phyloP scores from a whole-genome alignment of 1,140 invertebrate genomes.

The Pogonognathellus flavescens region DNA sequence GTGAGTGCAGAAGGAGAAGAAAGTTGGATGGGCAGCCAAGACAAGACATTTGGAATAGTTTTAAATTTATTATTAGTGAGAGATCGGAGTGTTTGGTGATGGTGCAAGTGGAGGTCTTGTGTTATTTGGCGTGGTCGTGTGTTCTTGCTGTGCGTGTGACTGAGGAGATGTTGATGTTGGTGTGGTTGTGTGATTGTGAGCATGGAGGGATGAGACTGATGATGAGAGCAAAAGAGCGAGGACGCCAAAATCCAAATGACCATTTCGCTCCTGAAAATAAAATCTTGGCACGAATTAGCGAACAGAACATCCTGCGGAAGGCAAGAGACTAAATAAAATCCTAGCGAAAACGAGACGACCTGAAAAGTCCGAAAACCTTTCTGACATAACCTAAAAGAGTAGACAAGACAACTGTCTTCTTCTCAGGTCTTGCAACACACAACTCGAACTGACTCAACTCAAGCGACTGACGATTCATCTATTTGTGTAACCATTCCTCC shows the following conservation, averaged over 20 bases:
- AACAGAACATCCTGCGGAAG: constrained; percentile 31
- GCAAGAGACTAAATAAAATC: constrained; percentile 48
- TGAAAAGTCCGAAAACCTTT: constrained; percentile 39
- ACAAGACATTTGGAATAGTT: too few relatives aligned
- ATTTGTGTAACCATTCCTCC: too few relatives aligned
- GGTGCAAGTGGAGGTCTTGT: too few relatives aligned
- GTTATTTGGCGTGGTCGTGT: too few relatives aligned
- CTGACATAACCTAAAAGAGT: constrained; percentile 36
- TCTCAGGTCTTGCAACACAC: too few relatives aligned
- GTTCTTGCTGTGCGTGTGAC: too few relatives aligned
- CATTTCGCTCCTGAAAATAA: constrained; percentile 50
- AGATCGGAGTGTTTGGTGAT: too few relatives aligned
- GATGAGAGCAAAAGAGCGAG: not conserved
- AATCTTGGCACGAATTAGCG: constrained; percentile 42
- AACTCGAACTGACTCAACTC: not conserved
- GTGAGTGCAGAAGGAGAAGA: too few relatives aligned
- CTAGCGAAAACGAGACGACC: not conserved
- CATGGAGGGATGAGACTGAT: not conserved
- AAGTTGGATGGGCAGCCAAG: too few relatives aligned
- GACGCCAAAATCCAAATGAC: constrained; percentile 37
- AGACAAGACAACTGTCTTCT: constrained; percentile 12
- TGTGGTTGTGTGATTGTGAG: not conserved
- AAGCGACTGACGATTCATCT: too few relatives aligned
- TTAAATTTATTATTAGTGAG: too few relatives aligned
- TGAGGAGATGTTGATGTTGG: not conserved